Base-by-base conservation (phyloP, 2,797 vertebrate genomes). In the Megalops cyprinoides region DNA sequence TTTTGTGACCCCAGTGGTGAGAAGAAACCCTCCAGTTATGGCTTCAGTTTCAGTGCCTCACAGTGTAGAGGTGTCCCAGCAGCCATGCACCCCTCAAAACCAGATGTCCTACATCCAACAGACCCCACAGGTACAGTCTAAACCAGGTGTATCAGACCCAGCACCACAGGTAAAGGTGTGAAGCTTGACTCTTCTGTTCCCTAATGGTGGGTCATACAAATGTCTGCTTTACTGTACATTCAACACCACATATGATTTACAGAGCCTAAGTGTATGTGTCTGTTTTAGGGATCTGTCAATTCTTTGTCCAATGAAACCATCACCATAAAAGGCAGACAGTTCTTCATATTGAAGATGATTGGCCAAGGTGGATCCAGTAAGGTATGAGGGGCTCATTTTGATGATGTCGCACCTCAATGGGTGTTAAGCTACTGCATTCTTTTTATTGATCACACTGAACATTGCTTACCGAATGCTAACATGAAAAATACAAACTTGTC, bases 311-410 rank as follows among this genome's bases (percentile, higher is more conserved):
- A 96, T 77, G 97, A 99, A 76, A 94, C 93, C 82, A 95, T 99
- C 84, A 92, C 91, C 48, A 94, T 99, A 78, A 98, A 98, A 81
- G 96, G 96, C 89, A 96, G 88, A 85, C 92, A 95, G 84, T 98
- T 97, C 91, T 95, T 96, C 79, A 92, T 99, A 83, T 92, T 99
- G 78, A 99, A 98, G 87, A 96, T 97, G 92, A 98, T 99, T 84
- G 98, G 98, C 58, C 95, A 95, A 46, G 98, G 98, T 83, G 98
- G 98, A 78, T 99, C 98, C 3, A 99, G 98, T 92, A 99, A 98
- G 96, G 98, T 99, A 92, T 67, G 58, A 42, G 42, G 23, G 10
- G 31, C 25, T 49, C 31, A 8, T 23, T 76, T 74, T 46, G 6
- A 10, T 2, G 4, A 44, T 73, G n/a, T 73, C 8, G 7, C 7